phyloP scores from a whole-genome alignment of 2,888 invertebrate species.

The Smittia sp. region DNA sequence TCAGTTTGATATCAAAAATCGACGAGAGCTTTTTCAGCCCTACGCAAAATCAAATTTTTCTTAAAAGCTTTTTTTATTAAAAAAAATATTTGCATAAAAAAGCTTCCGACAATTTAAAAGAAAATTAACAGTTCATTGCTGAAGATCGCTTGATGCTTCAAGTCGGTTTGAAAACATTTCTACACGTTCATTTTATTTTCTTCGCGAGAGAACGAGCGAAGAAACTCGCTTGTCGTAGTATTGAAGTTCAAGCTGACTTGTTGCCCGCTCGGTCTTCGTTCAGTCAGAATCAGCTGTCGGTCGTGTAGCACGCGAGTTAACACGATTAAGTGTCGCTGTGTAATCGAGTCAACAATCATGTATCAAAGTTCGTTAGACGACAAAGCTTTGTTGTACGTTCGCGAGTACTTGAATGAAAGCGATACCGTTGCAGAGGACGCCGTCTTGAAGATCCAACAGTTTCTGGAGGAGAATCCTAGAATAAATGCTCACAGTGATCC shows the following conservation, averaged over 20 bases:
- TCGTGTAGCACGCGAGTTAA: background rate
- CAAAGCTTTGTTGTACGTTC: background rate
- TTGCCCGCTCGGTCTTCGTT: background rate
- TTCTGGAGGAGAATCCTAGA: conserved; percentile 53
- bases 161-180: background rate
- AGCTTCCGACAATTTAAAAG: too few species aligned
- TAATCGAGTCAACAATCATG: background rate
- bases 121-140: too few species aligned
- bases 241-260: background rate
- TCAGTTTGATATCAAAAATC: too few species aligned
- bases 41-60: too few species aligned
- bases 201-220: conserved; percentile 35
- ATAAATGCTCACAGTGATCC: conserved; percentile 55
- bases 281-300: background rate
- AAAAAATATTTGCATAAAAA: too few species aligned
- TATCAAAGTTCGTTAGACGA: background rate
- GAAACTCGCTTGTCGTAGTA: background rate
- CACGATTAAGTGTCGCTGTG: too few species aligned
- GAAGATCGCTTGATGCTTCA: too few species aligned
- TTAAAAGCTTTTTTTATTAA: too few species aligned
- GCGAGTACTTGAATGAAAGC: conserved; percentile 48
- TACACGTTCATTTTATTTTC: conserved; percentile 44
- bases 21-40: too few species aligned
- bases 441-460: conserved; percentile 50
- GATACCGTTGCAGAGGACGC: conserved; percentile 45